These are phyloP conservation scores for Cirrhinus molitorella DNA, from an alignment of 2,797 vertebrate species.

Conservation along the genomic window DNA sequence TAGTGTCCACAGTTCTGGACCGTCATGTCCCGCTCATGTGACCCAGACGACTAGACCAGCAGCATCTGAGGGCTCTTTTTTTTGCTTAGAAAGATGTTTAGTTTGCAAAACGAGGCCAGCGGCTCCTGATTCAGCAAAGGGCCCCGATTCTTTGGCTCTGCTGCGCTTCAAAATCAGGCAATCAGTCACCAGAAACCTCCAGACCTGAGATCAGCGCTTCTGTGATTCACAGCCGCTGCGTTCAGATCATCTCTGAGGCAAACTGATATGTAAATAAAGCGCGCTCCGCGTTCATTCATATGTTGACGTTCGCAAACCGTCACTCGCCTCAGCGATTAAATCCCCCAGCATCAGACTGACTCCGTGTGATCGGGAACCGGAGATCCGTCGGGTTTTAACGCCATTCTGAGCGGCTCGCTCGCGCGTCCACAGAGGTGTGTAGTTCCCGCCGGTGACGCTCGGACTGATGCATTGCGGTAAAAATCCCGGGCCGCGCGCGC, in stretches of 20 bases:
- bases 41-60: background rate
- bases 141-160: background rate
- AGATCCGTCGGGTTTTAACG: background rate
- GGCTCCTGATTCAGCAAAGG: background rate
- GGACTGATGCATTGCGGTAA: constrained; percentile 49
- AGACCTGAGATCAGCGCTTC: background rate
- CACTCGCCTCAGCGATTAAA: background rate
- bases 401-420: background rate
- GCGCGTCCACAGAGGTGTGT: background rate
- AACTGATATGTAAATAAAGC: background rate
- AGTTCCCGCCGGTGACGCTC: constrained; percentile 8
- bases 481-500: constrained; percentile 35
- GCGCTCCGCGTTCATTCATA: no score
- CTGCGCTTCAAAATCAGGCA: background rate
- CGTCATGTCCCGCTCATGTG: background rate
- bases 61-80: background rate
- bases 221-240: background rate
- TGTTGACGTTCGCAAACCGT: background rate
- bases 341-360: background rate
- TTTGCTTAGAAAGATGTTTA: background rate
- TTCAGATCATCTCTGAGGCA: background rate
- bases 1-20: background rate
- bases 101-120: background rate
- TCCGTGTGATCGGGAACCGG: background rate
- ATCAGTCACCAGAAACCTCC: background rate